Evolutionary conservation across 2,797 vertebrate genomes (phyloP).

Genomic region (Paramormyrops hopkinsi): DNA sequence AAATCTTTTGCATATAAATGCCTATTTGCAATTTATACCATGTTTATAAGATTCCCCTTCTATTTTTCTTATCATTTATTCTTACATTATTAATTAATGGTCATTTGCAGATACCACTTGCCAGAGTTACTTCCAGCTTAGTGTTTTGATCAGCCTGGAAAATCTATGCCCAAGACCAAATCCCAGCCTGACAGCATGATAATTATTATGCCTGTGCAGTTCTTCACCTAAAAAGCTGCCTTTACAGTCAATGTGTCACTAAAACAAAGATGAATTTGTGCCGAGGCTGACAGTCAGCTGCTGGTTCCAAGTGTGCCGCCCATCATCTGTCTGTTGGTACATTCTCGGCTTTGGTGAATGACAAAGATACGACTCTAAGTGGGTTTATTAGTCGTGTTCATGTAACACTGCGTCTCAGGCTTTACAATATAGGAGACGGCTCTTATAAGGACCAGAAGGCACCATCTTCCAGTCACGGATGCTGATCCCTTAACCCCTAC

Average conservation of each 20-base stretch:
- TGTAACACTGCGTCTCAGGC: not conserved
- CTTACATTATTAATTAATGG: conserved; percentile 4
- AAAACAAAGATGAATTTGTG: not conserved
- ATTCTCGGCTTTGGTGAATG: not conserved
- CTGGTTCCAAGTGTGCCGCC: not conserved
- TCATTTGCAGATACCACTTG: not conserved
- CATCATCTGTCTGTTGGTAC: not conserved
- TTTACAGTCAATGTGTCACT: not conserved
- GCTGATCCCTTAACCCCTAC: not conserved
- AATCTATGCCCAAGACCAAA: not conserved
- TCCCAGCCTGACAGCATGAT: not conserved
- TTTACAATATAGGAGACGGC: not conserved
- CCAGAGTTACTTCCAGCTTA: not conserved
- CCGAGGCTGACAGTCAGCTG: not conserved
- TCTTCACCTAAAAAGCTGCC: not conserved
- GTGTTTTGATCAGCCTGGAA: not conserved
- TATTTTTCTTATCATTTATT: not conserved
- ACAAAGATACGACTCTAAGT: not conserved
- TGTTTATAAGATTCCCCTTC: not conserved
- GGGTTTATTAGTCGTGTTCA: not conserved
- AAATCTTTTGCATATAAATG: not conserved
- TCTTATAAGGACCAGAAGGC: not conserved
- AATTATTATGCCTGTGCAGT: not conserved
- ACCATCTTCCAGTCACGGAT: not conserved
- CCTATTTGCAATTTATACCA: not conserved